Percentiles rank a stretch among this genome's conserved stretches.
Evolutionary conservation across 2,888 invertebrate species (phyloP).

Genomic region (Agrenia bidenticulata): DNA sequence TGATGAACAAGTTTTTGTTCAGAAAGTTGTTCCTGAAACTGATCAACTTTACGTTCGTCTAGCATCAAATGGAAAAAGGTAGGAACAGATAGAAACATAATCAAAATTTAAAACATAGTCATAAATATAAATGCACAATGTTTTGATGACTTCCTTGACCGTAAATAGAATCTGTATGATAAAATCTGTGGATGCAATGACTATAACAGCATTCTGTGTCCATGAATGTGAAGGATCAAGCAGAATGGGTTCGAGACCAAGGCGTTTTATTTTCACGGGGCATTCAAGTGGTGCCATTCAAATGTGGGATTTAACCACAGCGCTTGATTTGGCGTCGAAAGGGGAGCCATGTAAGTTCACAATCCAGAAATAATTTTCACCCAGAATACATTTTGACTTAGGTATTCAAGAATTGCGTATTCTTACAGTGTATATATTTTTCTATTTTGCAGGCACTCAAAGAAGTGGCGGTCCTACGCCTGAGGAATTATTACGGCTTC

Average conservation of each 20-base stretch:
- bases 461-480: conserved; percentile 87
- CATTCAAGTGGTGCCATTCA: conserved; percentile 90
- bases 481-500: conserved; percentile 82
- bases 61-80: conserved; percentile 92
- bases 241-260: conserved; percentile 83
- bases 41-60: conserved; percentile 90
- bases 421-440: background rate
- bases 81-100: conserved; percentile 27
- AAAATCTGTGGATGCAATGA: conserved; percentile 88
- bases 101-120: conserved; percentile 16
- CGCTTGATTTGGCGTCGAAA: conserved; percentile 71
- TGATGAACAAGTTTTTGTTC: conserved; percentile 96
- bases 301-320: conserved; percentile 98
- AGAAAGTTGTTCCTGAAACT: conserved; percentile 95
- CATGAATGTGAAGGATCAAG: conserved; percentile 97
- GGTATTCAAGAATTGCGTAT: too few species aligned
- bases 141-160: background rate
- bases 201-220: conserved; percentile 92
- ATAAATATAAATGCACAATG: too few species aligned
- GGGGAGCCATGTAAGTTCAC: conserved; percentile 59
- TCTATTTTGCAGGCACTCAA: conserved; percentile 59
- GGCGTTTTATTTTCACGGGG: conserved; percentile 86
- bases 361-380: too few species aligned
- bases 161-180: conserved; percentile 83
- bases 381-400: conserved; percentile 1